Evolutionary conservation across 2,797 vertebrate species (phyloP).

Genomic region (Limnodromus scolopaceus): DNA sequence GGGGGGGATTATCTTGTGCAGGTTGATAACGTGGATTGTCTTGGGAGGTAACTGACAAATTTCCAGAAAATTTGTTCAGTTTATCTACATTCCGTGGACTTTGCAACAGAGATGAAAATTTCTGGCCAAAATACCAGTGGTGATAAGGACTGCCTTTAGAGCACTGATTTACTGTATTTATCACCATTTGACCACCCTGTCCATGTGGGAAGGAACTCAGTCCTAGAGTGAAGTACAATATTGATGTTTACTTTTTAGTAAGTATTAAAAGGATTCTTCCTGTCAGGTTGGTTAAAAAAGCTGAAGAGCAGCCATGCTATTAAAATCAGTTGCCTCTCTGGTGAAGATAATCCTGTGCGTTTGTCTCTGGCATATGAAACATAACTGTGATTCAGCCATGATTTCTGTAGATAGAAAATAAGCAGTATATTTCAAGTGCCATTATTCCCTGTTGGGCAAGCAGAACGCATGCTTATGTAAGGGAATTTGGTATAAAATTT

Average conservation of each 20-base stretch:
- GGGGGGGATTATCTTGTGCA: background rate
- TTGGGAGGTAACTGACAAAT: background rate
- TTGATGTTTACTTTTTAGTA: background rate
- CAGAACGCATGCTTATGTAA: background rate
- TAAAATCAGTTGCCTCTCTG: background rate
- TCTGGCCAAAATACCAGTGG: background rate
- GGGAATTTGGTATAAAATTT: background rate
- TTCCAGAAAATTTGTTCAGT: background rate
- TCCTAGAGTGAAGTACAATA: background rate
- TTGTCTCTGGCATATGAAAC: background rate
- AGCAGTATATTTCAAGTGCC: background rate
- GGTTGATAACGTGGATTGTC: background rate
- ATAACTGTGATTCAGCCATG: background rate
- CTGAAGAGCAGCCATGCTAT: background rate
- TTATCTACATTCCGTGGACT: background rate
- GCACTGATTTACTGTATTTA: background rate
- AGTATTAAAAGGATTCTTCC: background rate
- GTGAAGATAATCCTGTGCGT: background rate
- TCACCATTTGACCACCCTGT: background rate
- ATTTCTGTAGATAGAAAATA: background rate
- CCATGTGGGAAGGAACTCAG: background rate
- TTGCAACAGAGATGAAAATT: constrained; percentile 22
- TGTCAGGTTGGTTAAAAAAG: background rate
- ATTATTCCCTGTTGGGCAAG: background rate
- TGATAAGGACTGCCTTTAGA: background rate